Conservation (phyloP, 2,888 invertebrate species). For the Drosophila pegasa region DNA sequence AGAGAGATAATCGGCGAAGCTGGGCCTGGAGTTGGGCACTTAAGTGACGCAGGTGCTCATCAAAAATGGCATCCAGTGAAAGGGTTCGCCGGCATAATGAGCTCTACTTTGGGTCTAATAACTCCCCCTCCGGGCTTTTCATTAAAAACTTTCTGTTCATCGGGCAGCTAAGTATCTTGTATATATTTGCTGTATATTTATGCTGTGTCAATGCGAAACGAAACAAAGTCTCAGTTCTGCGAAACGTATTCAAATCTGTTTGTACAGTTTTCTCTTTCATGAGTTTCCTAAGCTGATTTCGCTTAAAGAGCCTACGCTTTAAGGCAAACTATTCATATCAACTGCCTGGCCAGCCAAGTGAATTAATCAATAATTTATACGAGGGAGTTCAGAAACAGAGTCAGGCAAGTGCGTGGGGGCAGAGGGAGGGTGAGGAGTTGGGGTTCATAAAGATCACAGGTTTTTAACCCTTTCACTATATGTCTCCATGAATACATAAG, state of each 20-base stretch:
- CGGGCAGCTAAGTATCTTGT: constrained; percentile 45
- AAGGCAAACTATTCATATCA: constrained; percentile 33
- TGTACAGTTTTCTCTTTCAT: neutral
- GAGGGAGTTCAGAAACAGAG: constrained; percentile 55
- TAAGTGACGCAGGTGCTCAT: constrained; percentile 42
- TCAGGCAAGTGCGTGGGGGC: neutral
- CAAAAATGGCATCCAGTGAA: constrained; percentile 44
- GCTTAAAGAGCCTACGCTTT: constrained; percentile 36
- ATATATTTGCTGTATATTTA: constrained; percentile 21
- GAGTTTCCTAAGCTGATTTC: neutral
- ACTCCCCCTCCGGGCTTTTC: constrained; percentile 35
- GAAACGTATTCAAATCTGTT: constrained; percentile 4
- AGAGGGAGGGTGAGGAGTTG: constrained; percentile 12
- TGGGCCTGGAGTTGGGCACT: constrained; percentile 16
- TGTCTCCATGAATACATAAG: constrained; percentile 58
- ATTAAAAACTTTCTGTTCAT: constrained; percentile 38
- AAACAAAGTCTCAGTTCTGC: constrained; percentile 9
- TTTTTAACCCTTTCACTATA: constrained; percentile 78
- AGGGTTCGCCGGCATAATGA: constrained; percentile 46
- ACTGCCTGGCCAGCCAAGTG: constrained; percentile 39
- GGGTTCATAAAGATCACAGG: constrained; percentile 64
- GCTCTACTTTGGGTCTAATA: constrained; percentile 31
- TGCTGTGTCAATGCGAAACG: constrained; percentile 4
- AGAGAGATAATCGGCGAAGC: constrained; percentile 47
- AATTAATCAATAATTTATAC: constrained; percentile 73